Percentiles rank a stretch among this genome's conserved stretches.
Evolutionary conservation across 2,888 invertebrate genomes (phyloP).

Genomic region (Amphimallon solstitiale): DNA sequence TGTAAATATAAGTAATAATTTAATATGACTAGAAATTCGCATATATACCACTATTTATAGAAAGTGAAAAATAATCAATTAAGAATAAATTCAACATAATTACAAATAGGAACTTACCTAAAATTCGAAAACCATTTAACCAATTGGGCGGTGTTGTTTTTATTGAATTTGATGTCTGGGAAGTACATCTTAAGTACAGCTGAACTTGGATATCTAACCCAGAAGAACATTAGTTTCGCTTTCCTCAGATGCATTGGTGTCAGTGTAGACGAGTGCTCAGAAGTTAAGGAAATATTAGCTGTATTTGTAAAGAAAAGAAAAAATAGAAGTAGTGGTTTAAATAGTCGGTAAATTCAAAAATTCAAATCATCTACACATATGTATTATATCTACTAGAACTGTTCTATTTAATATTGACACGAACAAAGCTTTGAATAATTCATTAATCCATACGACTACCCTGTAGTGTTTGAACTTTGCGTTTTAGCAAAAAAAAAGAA

Average conservation of each 20-base stretch:
- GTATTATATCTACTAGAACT: background rate
- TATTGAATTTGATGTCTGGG: constrained; percentile 99
- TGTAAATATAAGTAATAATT: too few relatives aligned
- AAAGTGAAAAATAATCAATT: too few relatives aligned
- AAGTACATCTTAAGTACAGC: constrained; percentile 99
- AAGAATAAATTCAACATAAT: too few relatives aligned
- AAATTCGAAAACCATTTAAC: constrained; percentile 99
- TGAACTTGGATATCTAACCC: constrained; percentile 99
- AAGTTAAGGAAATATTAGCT: constrained; percentile 78
- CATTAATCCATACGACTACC: constrained; percentile 1
- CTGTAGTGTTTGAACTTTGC: constrained; percentile 37
- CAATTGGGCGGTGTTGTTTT: constrained; percentile 99
- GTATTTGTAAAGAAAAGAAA: constrained; percentile 48
- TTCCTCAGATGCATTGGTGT: constrained; percentile 99
- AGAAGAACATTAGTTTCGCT: constrained; percentile 99
- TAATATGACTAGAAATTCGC: too few relatives aligned
- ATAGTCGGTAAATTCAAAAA: background rate
- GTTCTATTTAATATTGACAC: background rate
- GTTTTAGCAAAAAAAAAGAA: constrained; percentile 40
- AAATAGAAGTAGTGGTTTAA: constrained; percentile 9
- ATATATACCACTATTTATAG: too few relatives aligned
- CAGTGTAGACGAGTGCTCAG: constrained; percentile 92
- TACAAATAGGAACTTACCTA: too few relatives aligned
- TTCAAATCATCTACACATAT: background rate
- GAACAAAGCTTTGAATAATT: constrained; percentile 8